Evolutionary conservation across 2,113 vertebrate species (phyloP).

Genomic region (Mixornis gularis): DNA sequence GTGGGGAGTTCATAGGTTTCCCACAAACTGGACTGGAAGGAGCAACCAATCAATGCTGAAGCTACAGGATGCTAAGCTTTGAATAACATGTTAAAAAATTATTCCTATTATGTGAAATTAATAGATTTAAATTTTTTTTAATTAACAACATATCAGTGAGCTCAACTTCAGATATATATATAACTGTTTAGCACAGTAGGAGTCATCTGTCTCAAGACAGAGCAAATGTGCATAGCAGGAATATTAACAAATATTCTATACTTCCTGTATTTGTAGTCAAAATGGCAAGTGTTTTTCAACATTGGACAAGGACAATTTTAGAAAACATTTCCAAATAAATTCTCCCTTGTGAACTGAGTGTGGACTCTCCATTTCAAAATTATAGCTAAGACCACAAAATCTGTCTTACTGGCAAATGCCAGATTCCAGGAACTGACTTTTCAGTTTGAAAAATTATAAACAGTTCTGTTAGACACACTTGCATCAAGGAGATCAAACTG

Average conservation of each 20-base stretch:
- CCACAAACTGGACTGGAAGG: background rate
- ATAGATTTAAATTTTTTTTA: no score
- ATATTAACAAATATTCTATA: background rate
- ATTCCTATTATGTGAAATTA: background rate
- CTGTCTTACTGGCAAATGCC: background rate
- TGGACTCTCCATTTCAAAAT: background rate
- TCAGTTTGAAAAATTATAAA: background rate
- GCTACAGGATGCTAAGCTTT: background rate
- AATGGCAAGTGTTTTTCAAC: background rate
- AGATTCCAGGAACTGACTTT: background rate
- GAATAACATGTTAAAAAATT: background rate
- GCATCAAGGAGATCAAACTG: background rate
- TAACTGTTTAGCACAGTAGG: background rate
- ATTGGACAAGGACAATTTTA: background rate
- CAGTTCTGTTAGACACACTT: background rate
- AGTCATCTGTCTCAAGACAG: background rate
- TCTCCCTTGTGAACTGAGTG: background rate
- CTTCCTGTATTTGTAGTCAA: background rate
- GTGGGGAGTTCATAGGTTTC: background rate
- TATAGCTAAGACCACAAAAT: background rate
- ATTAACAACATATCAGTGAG: background rate
- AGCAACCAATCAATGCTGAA: background rate
- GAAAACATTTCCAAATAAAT: background rate
- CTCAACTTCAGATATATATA: background rate
- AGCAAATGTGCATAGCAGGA: background rate